phyloP scores from a whole-genome alignment of 2,113 vertebrate species.

The Saguinus midas region DNA sequence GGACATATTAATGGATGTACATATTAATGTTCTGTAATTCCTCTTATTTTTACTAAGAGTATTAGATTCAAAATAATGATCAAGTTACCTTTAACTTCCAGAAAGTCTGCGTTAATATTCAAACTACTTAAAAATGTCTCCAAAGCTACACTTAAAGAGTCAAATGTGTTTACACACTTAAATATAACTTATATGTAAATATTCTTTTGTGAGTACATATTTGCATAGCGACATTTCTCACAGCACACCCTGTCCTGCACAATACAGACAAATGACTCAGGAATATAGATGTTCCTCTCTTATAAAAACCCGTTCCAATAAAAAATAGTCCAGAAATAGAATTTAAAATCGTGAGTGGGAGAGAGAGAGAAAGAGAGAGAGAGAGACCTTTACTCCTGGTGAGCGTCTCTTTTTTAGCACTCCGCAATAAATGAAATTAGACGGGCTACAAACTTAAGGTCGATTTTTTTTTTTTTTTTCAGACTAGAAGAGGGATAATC shows the following conservation, averaged over 20 bases:
- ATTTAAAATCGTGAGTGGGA: neutral
- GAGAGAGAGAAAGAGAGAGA: neutral
- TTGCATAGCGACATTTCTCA: neutral
- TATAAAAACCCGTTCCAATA: neutral
- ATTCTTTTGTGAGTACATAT: neutral
- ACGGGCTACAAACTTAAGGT: neutral
- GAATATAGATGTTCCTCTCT: neutral
- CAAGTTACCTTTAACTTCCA: conserved; percentile 38
- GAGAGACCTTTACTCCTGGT: neutral
- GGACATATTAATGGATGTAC: neutral
- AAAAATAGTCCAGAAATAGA: neutral
- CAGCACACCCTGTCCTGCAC: neutral
- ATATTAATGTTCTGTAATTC: neutral
- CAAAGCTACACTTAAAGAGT: neutral
- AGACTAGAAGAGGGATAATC: neutral
- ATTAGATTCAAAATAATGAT: neutral
- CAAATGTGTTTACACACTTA: conserved; percentile 13
- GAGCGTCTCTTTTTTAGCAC: neutral
- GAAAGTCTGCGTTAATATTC: conserved; percentile 19
- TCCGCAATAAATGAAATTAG: conserved; percentile 14
- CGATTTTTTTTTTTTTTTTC: neutral
- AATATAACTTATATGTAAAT: conserved; percentile 43
- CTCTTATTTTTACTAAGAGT: conserved; percentile 45
- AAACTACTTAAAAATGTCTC: neutral
- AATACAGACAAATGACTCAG: neutral